Percentiles rank a stretch among this genome's conserved stretches.
Conservation (phyloP, 2,888 invertebrate species). For the Standfussiana lucernea region DNA sequence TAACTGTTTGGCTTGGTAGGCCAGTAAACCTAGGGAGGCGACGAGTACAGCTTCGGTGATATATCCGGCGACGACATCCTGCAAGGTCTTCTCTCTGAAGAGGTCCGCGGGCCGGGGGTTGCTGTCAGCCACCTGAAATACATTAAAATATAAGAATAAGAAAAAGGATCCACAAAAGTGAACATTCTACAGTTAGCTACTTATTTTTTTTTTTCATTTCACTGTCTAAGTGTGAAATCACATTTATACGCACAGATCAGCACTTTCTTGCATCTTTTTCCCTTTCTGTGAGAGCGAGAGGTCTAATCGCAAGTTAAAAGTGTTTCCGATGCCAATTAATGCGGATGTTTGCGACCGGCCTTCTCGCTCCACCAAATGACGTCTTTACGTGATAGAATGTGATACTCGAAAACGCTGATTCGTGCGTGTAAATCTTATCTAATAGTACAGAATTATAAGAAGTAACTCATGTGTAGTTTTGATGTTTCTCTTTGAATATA, state of each 20-base stretch:
- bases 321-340: not conserved
- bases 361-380: not conserved
- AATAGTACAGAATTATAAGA: not conserved
- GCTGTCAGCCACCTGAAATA: conserved; percentile 86
- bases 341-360: not conserved
- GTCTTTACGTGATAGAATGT: not conserved
- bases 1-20: conserved; percentile 76
- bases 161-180: not conserved
- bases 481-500: not conserved
- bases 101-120: conserved; percentile 87
- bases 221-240: not conserved
- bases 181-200: not conserved
- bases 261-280: not conserved
- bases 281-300: not conserved
- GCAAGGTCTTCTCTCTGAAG: conserved; percentile 81
- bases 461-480: not conserved
- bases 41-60: conserved; percentile 77
- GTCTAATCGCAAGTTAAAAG: not conserved
- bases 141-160: not conserved
- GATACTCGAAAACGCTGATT: not conserved
- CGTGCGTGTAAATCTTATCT: not conserved
- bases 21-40: conserved; percentile 77
- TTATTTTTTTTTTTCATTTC: not conserved
- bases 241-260: not conserved
- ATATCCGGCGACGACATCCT: conserved; percentile 75